Evolutionary conservation across 2,113 vertebrate genomes (phyloP).

Genomic region (Charadrius vociferus): DNA sequence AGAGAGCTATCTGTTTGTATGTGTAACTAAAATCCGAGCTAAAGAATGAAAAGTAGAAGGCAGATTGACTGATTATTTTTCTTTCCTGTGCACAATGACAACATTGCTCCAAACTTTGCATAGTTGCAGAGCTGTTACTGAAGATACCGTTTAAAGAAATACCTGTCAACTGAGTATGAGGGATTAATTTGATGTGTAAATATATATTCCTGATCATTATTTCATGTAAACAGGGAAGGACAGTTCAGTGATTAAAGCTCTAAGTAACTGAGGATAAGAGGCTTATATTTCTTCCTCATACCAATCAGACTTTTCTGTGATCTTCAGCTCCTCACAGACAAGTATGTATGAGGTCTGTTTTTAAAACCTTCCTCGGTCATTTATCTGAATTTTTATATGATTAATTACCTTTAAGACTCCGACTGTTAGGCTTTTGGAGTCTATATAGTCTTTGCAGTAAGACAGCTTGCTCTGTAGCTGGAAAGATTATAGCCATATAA

Average conservation of each 20-base stretch:
- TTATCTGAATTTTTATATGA: not conserved
- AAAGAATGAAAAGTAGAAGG: not conserved
- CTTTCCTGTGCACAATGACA: not conserved
- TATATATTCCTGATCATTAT: not conserved
- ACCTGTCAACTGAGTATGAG: not conserved
- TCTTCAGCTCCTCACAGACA: not conserved
- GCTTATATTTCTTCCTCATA: not conserved
- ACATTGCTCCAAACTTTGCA: not conserved
- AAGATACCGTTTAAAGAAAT: not conserved
- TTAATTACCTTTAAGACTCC: not conserved
- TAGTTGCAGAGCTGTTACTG: not conserved
- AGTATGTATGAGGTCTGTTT: not conserved
- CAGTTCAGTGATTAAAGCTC: not conserved
- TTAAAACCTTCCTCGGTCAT: not conserved
- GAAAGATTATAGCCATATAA: not conserved
- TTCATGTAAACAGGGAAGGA: not conserved
- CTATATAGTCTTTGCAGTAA: not conserved
- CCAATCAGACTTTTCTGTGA: not conserved
- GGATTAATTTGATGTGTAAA: not conserved
- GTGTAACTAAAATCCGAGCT: not conserved
- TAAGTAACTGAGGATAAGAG: not conserved
- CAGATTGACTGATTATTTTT: not conserved
- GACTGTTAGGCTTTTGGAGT: not conserved
- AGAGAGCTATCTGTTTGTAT: not conserved
- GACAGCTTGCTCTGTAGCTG: not conserved